These are phyloP conservation scores for Drosophila varians DNA, from an alignment of 1,140 invertebrate genomes.

Conservation along the genomic window DNA sequence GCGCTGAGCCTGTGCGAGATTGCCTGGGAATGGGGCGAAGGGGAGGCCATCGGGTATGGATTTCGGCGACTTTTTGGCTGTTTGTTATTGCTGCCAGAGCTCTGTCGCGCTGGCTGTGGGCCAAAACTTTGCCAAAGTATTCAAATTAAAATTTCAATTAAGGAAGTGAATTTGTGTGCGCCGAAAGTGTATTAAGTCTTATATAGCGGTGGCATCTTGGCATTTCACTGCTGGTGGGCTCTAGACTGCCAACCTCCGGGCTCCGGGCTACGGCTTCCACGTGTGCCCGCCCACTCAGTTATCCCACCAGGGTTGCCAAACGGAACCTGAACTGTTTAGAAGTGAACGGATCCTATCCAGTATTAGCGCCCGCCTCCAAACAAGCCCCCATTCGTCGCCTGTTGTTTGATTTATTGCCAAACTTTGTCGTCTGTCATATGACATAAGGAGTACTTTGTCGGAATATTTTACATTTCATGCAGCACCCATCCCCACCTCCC, in stretches of 20 bases:
- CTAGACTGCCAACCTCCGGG: not conserved
- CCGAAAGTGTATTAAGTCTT: conserved; percentile 80
- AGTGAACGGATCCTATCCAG: conserved; percentile 5
- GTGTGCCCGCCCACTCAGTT: conserved; percentile 77
- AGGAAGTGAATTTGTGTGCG: conserved; percentile 80
- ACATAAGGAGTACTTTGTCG: conserved; percentile 77
- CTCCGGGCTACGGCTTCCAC: conserved; percentile 19
- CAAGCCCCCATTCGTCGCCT: conserved; percentile 34
- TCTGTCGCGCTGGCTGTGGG: conserved; percentile 58
- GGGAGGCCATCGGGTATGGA: conserved; percentile 17
- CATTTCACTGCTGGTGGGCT: conserved; percentile 58
- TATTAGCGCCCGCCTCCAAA: conserved; percentile 10
- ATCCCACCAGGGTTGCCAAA: conserved; percentile 5
- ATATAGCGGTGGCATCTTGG: conserved; percentile 75
- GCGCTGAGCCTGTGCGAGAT: conserved; percentile 72
- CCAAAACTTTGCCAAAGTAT: conserved; percentile 81
- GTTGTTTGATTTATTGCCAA: conserved; percentile 80
- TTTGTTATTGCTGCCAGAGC: conserved; percentile 67
- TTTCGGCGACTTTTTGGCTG: conserved; percentile 68
- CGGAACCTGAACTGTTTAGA: conserved; percentile 31
- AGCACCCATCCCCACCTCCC: not conserved
- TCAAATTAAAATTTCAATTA: conserved; percentile 83
- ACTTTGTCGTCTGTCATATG: conserved; percentile 77
- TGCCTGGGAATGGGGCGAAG: conserved; percentile 23
- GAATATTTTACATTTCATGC: conserved; percentile 66